Evolutionary conservation across 2,797 vertebrate genomes (phyloP).

Genomic region (Chrosomus eos): DNA sequence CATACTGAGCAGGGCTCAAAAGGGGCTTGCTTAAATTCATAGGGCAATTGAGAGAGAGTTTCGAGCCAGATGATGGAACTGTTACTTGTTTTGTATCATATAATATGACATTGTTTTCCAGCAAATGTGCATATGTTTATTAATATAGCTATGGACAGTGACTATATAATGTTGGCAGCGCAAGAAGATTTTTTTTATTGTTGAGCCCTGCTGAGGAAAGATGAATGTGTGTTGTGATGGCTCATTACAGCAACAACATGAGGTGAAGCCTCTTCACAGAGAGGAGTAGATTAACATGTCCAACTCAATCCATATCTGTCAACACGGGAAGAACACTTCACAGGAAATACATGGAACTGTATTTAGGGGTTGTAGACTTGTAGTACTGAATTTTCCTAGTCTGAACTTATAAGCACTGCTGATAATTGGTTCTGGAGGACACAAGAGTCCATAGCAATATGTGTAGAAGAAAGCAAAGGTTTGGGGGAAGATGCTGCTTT

Average conservation of each 20-base stretch:
- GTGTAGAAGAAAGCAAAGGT: constrained; percentile 9
- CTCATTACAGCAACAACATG: constrained; percentile 25
- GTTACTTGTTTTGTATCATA: background rate
- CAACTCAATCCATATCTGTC: constrained; percentile 22
- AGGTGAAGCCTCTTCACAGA: background rate
- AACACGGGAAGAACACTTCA: constrained; percentile 16
- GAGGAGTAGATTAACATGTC: constrained; percentile 30
- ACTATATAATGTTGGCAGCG: background rate
- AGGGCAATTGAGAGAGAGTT: background rate
- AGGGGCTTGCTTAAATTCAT: background rate
- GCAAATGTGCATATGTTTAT: background rate
- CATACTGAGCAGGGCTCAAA: background rate
- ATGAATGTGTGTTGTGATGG: constrained; percentile 14
- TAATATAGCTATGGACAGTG: background rate
- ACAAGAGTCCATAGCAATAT: background rate
- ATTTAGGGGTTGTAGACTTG: background rate
- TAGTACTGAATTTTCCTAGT: background rate
- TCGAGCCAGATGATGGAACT: background rate
- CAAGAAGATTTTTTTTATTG: background rate
- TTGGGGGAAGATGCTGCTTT: background rate
- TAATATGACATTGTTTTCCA: background rate
- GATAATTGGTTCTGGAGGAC: background rate
- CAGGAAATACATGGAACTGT: constrained; percentile 27
- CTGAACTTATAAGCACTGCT: background rate
- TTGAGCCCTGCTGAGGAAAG: background rate